Conservation (phyloP, 2,888 invertebrate genomes). For the Helleia helle region DNA sequence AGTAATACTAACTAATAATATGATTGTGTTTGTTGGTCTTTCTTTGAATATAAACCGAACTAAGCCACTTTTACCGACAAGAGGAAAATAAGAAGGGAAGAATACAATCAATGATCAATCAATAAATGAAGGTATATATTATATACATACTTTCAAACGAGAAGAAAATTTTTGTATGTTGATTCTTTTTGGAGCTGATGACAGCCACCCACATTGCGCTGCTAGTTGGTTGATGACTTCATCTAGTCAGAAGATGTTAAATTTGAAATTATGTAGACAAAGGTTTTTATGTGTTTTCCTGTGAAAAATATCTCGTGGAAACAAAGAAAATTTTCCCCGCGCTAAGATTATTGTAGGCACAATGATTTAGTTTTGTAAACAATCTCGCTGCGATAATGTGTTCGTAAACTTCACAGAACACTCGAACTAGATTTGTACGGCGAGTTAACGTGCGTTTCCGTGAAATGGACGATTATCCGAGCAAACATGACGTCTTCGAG, state of each 20-base stretch:
- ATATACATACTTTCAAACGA: too few species aligned
- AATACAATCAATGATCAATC: too few species aligned
- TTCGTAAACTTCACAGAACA: constrained; percentile 7
- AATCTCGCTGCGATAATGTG: constrained; percentile 10
- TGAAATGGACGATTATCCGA: constrained; percentile 12
- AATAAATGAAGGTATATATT: too few species aligned
- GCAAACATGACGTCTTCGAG: not conserved
- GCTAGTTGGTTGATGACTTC: not conserved
- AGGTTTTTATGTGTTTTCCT: constrained; percentile 11
- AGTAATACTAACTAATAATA: too few species aligned
- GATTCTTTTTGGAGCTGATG: too few species aligned
- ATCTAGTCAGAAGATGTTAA: not conserved
- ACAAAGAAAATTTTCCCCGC: constrained; percentile 11
- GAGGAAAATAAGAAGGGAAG: too few species aligned
- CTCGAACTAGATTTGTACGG: constrained; percentile 6
- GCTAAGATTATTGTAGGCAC: constrained; percentile 5
- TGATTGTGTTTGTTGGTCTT: too few species aligned
- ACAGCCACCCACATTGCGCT: too few species aligned
- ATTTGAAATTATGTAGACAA: constrained; percentile 10
- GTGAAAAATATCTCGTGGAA: constrained; percentile 6
- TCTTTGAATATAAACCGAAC: too few species aligned
- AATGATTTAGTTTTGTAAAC: constrained; percentile 18
- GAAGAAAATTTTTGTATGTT: too few species aligned
- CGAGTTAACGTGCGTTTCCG: constrained; percentile 15
- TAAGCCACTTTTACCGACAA: too few species aligned